Evolutionary conservation across 1,140 invertebrate genomes (phyloP), one percentile per base, ranked within the genome.

Genomic region (Heliothis virescens): DNA sequence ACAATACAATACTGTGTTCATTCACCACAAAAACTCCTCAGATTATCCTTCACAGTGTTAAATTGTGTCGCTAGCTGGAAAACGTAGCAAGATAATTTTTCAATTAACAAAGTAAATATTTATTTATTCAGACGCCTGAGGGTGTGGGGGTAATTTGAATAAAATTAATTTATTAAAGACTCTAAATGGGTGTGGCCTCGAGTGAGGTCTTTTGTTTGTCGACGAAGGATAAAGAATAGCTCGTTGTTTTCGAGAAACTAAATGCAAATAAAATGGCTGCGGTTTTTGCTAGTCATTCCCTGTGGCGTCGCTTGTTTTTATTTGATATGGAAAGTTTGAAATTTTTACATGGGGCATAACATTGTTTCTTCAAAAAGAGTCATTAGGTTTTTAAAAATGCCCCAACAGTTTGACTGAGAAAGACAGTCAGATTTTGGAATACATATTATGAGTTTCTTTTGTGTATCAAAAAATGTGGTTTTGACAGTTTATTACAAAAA

Each of bases 21-120:
- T 50, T 34, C 26, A 12, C 11, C 57, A 9, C 16, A 2, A 65
- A 62, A 63, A 50, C 3, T 3, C 21, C n/a, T 34, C 29, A 48
- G 13, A 52, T 26, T 21, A 60, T 48, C 15, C 34, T 5, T 11
- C 53, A 59, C 63, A 12, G 41, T 67, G 16, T 50, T 26, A 4
- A 26, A 52, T 18, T 53, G 55, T 50, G 55, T 50, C 11, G 12
- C 16, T 18, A 48, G 55, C 34, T 48, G 72, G 55, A 75, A 75
- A 29, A 75, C 57, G 5, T 3, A 1, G 41, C 15, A 15, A 75
- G 72, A 75, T 75, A 75, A 75, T 75, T 48, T 75, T 75, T 75
- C 60, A 76, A 76, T 76, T 63, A 76, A 63, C 60, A 53, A 76
- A 76, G 60, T 76, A 76, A 76, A 76, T 76, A 63, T 76, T 76